phyloP scores from a whole-genome alignment of 2,888 invertebrate species.

The Panorpa germanica region DNA sequence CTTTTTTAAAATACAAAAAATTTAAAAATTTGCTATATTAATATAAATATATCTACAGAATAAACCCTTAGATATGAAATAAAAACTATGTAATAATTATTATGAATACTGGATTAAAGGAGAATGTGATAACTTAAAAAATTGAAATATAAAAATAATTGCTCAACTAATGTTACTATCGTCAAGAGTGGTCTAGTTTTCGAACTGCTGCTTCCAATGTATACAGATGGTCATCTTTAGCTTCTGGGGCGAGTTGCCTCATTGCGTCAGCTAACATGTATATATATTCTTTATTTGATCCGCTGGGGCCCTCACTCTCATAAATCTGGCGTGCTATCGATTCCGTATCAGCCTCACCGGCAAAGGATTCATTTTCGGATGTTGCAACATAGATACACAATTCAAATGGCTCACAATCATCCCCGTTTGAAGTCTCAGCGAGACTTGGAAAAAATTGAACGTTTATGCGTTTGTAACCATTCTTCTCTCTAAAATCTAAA shows the following conservation, averaged over 20 bases:
- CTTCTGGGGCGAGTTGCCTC: conserved; percentile 50
- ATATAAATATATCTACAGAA: no score
- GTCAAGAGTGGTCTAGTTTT: no score
- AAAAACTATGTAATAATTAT: no score
- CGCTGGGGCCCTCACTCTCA: conserved; percentile 62
- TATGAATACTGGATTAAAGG: no score
- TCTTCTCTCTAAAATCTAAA: conserved; percentile 81
- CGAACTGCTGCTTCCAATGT: no score
- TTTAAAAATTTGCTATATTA: no score
- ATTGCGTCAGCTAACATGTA: conserved; percentile 66
- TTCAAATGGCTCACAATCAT: conserved; percentile 35
- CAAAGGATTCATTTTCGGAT: conserved; percentile 61
- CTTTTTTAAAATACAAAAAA: no score
- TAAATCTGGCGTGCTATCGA: conserved; percentile 67
- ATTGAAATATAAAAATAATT: no score
- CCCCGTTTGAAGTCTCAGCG: conserved; percentile 15
- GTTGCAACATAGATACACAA: conserved; percentile 69
- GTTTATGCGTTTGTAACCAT: conserved; percentile 62
- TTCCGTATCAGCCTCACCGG: conserved; percentile 45
- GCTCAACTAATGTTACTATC: no score
- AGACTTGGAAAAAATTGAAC: conserved; percentile 55
- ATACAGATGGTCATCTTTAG: conserved; percentile 58
- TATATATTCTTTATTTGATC: conserved; percentile 81
- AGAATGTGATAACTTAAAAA: no score
- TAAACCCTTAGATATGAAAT: no score